Base-by-base conservation (phyloP, 2,888 invertebrate genomes). In the Drosophila colorata region DNA sequence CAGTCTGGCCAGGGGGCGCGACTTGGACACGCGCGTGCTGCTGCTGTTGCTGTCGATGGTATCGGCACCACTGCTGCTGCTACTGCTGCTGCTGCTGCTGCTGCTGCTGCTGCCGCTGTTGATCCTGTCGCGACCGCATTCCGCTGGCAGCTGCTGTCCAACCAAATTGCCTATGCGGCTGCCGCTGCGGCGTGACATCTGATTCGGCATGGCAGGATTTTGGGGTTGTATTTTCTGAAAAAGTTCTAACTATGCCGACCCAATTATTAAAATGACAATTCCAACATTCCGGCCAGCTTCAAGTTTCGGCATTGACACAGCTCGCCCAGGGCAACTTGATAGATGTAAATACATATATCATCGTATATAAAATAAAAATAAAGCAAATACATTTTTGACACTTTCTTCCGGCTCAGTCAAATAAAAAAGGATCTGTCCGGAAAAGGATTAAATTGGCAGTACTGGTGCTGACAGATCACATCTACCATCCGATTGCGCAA, bases 1-100 rank as follows among this genome's bases (percentile, higher is more conserved):
- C 33, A 83, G 7, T 1, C 71, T 60, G 13, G 63, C 47, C 59
- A 73, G 20, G 3, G 65, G 55, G 4, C 79, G 66, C 41, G 31
- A 8, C 43, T 55, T 61, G 33, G 43, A 37, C 20, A 48, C 2
- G 11, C 35, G 41, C 8, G 28, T 16, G 25, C 2, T 40, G 37
- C 20, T 8, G 7, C 37, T 23, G 8, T 23, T 28, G 41, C 14
- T 49, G 31, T n/a, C n/a, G n/a, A 35, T 8, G 28, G 37, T 44
- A 44, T 14, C 49, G 3, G 14, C 33, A 23, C n/a, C 43, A 16
- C 28, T 56, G 33, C n/a, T 25, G 23, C 28, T 44, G 4, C 43
- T 25, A 4, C 18, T 28, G 9, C 23, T 20, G 5, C 18, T 28
- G n/a, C 16, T n/a, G 28, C 35, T 37, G 25, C 18, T 46, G 20